Conservation (phyloP, 2,113 vertebrate species). For the Xiphophorus maculatus region DNA sequence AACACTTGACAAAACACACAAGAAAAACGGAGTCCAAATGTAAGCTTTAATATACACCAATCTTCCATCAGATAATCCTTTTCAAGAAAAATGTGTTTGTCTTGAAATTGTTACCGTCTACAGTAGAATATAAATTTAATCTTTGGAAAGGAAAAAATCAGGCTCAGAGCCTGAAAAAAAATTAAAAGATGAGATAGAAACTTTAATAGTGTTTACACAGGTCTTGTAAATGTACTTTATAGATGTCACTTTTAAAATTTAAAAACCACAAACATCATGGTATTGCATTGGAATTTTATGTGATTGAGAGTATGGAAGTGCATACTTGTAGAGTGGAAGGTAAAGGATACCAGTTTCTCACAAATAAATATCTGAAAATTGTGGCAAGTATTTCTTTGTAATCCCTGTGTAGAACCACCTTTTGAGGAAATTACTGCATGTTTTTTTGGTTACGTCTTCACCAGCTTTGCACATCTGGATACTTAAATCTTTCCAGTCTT, state of each 20-base stretch:
- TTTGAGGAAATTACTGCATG: too few relatives aligned
- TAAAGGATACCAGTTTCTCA: not conserved
- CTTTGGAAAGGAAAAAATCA: not conserved
- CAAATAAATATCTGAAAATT: not conserved
- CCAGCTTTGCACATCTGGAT: too few relatives aligned
- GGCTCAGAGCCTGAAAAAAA: not conserved
- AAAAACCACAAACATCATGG: not conserved
- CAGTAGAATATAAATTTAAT: not conserved
- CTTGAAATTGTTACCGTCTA: too few relatives aligned
- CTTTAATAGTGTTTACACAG: not conserved
- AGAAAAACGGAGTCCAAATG: not conserved
- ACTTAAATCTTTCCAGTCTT: too few relatives aligned
- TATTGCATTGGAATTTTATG: not conserved
- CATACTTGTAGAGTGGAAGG: not conserved
- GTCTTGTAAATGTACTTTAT: not conserved
- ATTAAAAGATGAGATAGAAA: not conserved
- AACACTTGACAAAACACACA: not conserved
- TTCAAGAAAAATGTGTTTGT: not conserved
- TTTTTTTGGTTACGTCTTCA: too few relatives aligned
- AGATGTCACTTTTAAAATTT: not conserved
- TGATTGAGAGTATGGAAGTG: not conserved
- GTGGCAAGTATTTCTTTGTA: too few relatives aligned
- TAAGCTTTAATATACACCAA: not conserved
- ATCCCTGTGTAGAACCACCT: too few relatives aligned
- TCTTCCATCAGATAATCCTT: not conserved